Evolutionary conservation across 2,888 invertebrate species (phyloP).

Genomic region (Drosophila rubida): DNA sequence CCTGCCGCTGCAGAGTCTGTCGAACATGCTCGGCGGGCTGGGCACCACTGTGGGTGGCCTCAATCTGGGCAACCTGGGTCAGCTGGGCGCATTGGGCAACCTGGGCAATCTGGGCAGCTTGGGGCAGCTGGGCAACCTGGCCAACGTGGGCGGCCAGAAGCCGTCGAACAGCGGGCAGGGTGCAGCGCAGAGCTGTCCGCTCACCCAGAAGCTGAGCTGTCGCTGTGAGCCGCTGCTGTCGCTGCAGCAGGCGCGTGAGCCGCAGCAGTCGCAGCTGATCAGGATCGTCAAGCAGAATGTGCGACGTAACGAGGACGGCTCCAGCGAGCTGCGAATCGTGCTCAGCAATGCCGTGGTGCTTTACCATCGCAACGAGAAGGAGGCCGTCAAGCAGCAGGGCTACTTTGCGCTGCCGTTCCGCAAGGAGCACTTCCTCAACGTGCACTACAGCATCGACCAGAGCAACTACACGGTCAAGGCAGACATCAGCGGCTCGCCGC

Average conservation of each 20-base stretch:
- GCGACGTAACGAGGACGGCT: constrained; percentile 65
- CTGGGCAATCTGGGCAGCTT: constrained; percentile 53
- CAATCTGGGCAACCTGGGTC: constrained; percentile 52
- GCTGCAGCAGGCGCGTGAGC: constrained; percentile 36
- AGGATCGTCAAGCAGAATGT: constrained; percentile 70
- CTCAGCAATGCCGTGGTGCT: constrained; percentile 71
- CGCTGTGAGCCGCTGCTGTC: constrained; percentile 72
- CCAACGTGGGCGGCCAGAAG: constrained; percentile 20
- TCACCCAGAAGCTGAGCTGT: constrained; percentile 69
- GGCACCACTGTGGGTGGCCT: constrained; percentile 41
- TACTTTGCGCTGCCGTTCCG: constrained; percentile 62
- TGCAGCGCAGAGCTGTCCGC: constrained; percentile 55
- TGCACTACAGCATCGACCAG: constrained; percentile 70
- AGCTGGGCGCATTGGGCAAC: constrained; percentile 47
- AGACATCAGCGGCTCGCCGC: constrained; percentile 64
- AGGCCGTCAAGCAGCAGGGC: constrained; percentile 49
- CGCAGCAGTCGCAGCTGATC: constrained; percentile 34
- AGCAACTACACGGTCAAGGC: constrained; percentile 79
- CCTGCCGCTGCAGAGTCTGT: constrained; percentile 62
- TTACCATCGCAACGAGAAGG: constrained; percentile 64
- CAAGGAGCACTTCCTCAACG: constrained; percentile 64
- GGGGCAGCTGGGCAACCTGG: constrained; percentile 34
- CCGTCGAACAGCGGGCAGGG: constrained; percentile 27
- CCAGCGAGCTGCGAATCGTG: constrained; percentile 64
- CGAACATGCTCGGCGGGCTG: constrained; percentile 36